Percentiles rank a stretch among this genome's conserved stretches.
Conservation (phyloP, 2,888 invertebrate species). For the Fragum whitleyi region DNA sequence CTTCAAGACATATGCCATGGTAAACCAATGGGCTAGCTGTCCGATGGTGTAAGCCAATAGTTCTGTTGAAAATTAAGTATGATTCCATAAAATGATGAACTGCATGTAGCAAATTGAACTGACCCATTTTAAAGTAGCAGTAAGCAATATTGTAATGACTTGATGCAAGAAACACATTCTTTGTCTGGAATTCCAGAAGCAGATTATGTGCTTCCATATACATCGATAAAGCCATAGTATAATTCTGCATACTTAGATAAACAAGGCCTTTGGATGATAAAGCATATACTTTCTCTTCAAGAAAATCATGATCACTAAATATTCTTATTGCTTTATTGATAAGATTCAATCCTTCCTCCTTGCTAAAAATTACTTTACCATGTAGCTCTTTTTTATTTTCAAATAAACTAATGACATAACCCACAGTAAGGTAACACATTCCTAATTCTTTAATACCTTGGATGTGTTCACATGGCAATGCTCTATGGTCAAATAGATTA, state of each 20-base stretch:
- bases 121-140: not conserved
- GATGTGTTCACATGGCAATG: not conserved
- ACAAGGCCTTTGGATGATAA: not conserved
- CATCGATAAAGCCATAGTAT: not conserved
- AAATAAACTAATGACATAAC: not conserved
- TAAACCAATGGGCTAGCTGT: not conserved
- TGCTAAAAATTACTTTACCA: not conserved
- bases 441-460: not conserved
- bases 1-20: not conserved
- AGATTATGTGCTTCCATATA: not conserved
- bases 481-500: not conserved
- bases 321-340: not conserved
- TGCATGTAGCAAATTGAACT: constrained; percentile 1
- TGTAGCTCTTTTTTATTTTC: not conserved
- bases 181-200: not conserved
- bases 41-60: not conserved
- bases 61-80: not conserved
- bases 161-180: not conserved
- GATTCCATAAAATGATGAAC: constrained; percentile 2
- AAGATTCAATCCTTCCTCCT: not conserved
- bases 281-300: not conserved
- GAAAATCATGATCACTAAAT: not conserved
- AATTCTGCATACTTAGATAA: not conserved
- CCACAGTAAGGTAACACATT: not conserved
- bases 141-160: not conserved